These are phyloP conservation scores for Erithacus rubecula DNA, from an alignment of 2,797 vertebrate genomes.

Conservation along the genomic window DNA sequence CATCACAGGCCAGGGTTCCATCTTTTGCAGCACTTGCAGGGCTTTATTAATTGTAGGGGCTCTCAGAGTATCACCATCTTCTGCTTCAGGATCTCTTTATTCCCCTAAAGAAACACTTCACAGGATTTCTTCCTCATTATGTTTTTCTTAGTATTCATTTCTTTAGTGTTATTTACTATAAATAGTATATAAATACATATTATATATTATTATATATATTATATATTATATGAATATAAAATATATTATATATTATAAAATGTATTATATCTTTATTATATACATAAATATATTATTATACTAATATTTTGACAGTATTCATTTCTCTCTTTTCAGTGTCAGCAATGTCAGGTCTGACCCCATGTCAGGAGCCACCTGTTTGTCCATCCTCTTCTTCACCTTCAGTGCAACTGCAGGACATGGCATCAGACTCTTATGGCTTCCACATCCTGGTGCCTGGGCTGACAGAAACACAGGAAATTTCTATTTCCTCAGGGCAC, in stretches of 20 bases:
- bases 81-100: neutral
- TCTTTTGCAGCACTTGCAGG: neutral
- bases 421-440: neutral
- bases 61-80: neutral
- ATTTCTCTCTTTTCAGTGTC: neutral
- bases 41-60: neutral
- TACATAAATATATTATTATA: too few relatives aligned
- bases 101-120: neutral
- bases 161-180: too few relatives aligned
- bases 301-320: neutral
- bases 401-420: neutral
- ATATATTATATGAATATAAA: too few relatives aligned
- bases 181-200: too few relatives aligned
- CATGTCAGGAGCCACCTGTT: neutral
- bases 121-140: neutral
- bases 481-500: slow-evolving; percentile 5
- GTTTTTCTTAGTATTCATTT: neutral
- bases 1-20: accelerated
- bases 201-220: too few relatives aligned
- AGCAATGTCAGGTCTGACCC: neutral
- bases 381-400: neutral
- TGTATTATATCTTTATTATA: too few relatives aligned
- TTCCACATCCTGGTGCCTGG: neutral
- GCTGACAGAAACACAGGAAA: neutral
- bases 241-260: too few relatives aligned